Conservation (phyloP, 2,113 vertebrate species). For the Aphyosemion australe region DNA sequence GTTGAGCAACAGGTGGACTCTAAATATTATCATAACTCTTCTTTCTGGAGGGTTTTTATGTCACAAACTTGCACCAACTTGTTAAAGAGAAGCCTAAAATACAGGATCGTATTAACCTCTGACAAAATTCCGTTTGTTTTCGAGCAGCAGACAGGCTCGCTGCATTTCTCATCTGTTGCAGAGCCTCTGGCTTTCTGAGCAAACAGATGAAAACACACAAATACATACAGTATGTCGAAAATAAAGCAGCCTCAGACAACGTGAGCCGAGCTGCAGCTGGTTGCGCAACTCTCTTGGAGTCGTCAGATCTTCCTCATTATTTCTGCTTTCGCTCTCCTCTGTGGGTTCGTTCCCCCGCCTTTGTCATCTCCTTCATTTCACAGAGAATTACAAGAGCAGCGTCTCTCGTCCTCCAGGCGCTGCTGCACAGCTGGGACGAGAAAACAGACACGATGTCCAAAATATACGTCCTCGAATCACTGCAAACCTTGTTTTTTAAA, state of each 20-base stretch:
- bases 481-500: constrained; percentile 15
- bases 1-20: background rate
- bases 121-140: constrained; percentile 23
- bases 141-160: background rate
- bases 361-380: constrained; percentile 68
- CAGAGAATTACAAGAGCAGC: constrained; percentile 34
- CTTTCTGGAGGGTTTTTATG: background rate
- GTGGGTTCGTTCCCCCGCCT: constrained; percentile 56
- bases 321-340: constrained; percentile 65
- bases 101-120: background rate
- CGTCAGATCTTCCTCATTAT: constrained; percentile 75
- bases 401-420: constrained; percentile 20
- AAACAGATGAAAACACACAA: constrained; percentile 45
- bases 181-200: constrained; percentile 26
- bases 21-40: background rate
- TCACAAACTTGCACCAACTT: background rate
- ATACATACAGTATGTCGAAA: constrained; percentile 55
- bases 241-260: constrained; percentile 53
- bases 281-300: constrained; percentile 66
- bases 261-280: constrained; percentile 59
- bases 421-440: constrained; percentile 6
- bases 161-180: constrained; percentile 55
- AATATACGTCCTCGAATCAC: constrained; percentile 17
- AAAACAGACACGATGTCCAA: constrained; percentile 31
- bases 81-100: background rate